A percentile compares a stretch with the other conserved stretches of the same genome.
Evolutionary conservation across 2,797 vertebrate genomes (phyloP).

Genomic region (Melanotaenia boesemani): DNA sequence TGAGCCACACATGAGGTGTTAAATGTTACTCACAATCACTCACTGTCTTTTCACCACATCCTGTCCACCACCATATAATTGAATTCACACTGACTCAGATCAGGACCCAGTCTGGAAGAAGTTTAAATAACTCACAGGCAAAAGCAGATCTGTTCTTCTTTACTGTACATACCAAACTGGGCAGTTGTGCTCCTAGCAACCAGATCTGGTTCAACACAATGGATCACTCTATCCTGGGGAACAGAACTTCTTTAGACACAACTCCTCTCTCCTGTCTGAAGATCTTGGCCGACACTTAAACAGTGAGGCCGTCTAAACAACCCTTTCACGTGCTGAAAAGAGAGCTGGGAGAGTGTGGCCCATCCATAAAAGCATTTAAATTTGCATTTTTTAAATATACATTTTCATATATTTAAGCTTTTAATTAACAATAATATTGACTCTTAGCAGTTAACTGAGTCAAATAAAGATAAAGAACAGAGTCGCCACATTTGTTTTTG

Average conservation of each 20-base stretch:
- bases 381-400: background rate
- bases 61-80: background rate
- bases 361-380: slow-evolving; percentile 6
- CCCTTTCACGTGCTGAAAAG: slow-evolving; percentile 22
- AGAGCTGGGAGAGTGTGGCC: slow-evolving; percentile 29
- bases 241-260: slow-evolving; percentile 44
- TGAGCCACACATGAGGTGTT: slow-evolving; percentile 27
- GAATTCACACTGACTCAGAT: background rate
- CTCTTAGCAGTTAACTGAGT: background rate
- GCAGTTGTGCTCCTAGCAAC: slow-evolving; percentile 52
- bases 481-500: background rate
- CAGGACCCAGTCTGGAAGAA: background rate
- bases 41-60: background rate
- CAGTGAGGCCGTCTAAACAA: slow-evolving; percentile 45
- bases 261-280: slow-evolving; percentile 11
- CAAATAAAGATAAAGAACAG: background rate
- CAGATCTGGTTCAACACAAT: slow-evolving; percentile 54
- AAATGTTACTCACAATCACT: slow-evolving; percentile 11
- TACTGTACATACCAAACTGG: slow-evolving; percentile 28
- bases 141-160: slow-evolving; percentile 24
- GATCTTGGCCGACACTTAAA: slow-evolving; percentile 28
- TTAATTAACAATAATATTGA: background rate
- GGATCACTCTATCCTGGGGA: slow-evolving; percentile 31
- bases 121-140: slow-evolving; percentile 9
- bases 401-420: background rate